These are phyloP conservation scores for Bradypodion pumilum DNA, from an alignment of 2,797 vertebrate genomes.

Conservation along the genomic window DNA sequence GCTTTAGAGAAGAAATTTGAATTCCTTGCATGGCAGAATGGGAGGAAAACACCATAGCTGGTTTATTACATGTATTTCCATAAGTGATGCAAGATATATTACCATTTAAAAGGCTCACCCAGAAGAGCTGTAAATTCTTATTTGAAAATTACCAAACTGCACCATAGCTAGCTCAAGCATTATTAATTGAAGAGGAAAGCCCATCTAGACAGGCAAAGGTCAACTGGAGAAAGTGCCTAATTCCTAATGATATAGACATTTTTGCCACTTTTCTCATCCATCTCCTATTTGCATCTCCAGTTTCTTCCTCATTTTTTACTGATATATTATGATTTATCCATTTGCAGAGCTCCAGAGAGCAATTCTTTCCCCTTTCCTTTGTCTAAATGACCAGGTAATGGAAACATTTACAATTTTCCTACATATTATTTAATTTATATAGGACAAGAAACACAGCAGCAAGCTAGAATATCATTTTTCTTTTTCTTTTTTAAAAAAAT, in stretches of 20 bases:
- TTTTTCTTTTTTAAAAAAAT: conserved; percentile 32
- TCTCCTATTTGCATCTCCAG: conserved; percentile 1
- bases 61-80: not conserved
- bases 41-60: not conserved
- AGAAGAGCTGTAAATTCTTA: not conserved
- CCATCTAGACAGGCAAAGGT: not conserved
- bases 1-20: not conserved
- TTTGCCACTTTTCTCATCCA: not conserved
- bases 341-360: conserved; percentile 36
- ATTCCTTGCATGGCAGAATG: not conserved
- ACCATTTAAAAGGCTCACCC: not conserved
- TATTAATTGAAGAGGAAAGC: not conserved
- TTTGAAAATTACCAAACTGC: not conserved
- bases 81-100: not conserved
- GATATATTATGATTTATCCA: conserved; percentile 21
- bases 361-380: conserved; percentile 41
- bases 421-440: conserved; percentile 71
- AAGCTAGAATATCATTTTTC: conserved; percentile 57
- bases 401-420: conserved; percentile 64
- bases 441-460: conserved; percentile 63
- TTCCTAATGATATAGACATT: not conserved
- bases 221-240: not conserved
- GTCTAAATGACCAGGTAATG: conserved; percentile 50
- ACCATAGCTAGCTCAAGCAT: not conserved
- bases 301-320: conserved; percentile 7